Evolutionary conservation across 1,140 invertebrate genomes (phyloP), one percentile per base, ranked within the genome.

Genomic region (Drosophila sp.): DNA sequence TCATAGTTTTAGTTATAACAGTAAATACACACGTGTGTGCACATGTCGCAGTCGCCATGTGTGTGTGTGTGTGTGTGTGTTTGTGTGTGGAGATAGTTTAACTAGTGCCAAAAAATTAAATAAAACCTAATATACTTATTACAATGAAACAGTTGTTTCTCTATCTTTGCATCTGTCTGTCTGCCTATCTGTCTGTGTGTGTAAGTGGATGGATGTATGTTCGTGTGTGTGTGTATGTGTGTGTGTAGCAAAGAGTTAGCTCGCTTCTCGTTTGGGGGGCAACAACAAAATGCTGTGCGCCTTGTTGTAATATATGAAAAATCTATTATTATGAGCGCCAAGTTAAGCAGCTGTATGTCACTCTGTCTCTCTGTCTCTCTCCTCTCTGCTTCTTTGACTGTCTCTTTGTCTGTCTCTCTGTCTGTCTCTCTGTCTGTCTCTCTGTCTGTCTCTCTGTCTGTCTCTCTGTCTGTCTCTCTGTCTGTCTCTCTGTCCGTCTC

Each of bases 281-380:
- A 70, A 69, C 72, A 77, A 69, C 54, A 57, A 59, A 79, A 82
- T 89, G 76, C 83, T 91, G 90, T 50, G 78, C 80, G 90, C 90
- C 90, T 90, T 75, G 90, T 87, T 63, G 69, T 78, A 79, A 91
- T 91, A 87, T 91, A 83, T 89, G 86, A 89, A 91, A 89, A 77
- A 76, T 76, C 73, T 78, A 89, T 83, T 89, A 90, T 91, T 83
- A 89, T 91, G 90, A 70, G 86, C 90, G 86, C 90, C 90, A 90
- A 91, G 79, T 74, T 81, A 29, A 75, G 48, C 29, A 62, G 62
- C 46, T 38, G 46, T 38, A 29, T 34, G 38, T 27, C 16, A 13
- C 4, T 29, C 32, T 25, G 13, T 5, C 25, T 40, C 14, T 46
- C 14, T 14, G n/a, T 29, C 21, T 1, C 0, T 29, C 4, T n/a